Conservation (phyloP, 64 coral and sea anemone species). For the Actinia equina region DNA sequence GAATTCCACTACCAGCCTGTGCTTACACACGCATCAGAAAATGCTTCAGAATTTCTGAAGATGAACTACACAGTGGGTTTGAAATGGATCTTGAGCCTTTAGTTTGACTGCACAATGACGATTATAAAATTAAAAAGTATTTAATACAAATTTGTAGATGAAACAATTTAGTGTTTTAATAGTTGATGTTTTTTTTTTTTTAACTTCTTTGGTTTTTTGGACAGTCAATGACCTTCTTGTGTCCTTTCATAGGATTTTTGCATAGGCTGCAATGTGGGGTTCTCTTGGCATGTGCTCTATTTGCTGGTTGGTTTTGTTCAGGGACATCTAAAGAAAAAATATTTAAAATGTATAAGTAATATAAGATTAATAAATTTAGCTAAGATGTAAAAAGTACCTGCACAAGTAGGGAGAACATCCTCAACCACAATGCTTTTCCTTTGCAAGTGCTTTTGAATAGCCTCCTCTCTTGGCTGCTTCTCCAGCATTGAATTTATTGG, state of each 20-base stretch:
- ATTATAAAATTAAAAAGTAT: background rate
- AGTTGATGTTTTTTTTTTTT: background rate
- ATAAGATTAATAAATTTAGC: background rate
- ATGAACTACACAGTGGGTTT: background rate
- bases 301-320: background rate
- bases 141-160: background rate
- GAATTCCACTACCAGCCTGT: conserved; percentile 17
- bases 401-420: conserved; percentile 11
- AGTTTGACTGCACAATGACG: background rate
- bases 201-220: conserved; percentile 11
- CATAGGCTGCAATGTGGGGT: background rate
- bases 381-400: background rate
- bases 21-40: background rate
- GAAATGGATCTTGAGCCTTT: conserved; percentile 7
- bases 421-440: background rate
- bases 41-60: background rate
- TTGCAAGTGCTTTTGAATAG: conserved; percentile 2
- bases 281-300: background rate
- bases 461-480: conserved; percentile 25
- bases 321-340: background rate
- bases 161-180: background rate
- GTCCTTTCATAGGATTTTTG: conserved; percentile 33
- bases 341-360: background rate
- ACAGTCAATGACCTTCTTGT: conserved; percentile 11
- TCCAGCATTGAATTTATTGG: conserved; percentile 45